phyloP scores from a whole-genome alignment of 2,113 vertebrate species.

The Indri indri region DNA sequence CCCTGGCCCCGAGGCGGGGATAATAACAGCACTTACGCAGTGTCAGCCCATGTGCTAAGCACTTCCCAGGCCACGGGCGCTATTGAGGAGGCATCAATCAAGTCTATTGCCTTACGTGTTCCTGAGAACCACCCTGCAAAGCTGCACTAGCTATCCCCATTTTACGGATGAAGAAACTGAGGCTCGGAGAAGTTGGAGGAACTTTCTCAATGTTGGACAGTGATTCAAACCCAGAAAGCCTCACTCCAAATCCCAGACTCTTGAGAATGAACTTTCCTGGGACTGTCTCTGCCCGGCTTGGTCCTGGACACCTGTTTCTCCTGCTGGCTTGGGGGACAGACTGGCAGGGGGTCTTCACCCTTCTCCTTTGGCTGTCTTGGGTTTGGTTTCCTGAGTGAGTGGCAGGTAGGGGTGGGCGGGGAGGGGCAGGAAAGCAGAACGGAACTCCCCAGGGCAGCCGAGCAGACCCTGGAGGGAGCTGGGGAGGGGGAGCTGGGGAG shows the following conservation, averaged over 20 bases:
- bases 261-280: background rate
- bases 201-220: background rate
- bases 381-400: background rate
- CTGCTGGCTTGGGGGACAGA: background rate
- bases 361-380: background rate
- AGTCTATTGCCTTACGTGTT: fast-evolving
- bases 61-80: background rate
- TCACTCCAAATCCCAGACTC: background rate
- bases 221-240: background rate
- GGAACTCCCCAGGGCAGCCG: background rate
- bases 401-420: background rate
- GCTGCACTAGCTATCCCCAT: background rate
- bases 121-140: background rate
- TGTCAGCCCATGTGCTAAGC: background rate
- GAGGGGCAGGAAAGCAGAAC: background rate
- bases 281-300: fast-evolving
- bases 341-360: background rate
- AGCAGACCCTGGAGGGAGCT: background rate
- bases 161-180: background rate
- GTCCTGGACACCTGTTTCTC: background rate
- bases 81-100: background rate
- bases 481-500: background rate
- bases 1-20: background rate
- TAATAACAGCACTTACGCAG: fast-evolving
- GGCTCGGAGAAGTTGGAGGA: background rate